Percentiles rank a stretch among this genome's conserved stretches.
Conservation (phyloP, 2,113 vertebrate genomes). For the Sus scrofa region T2T-Sscrofa CM000815.6:133405001-133405500, state of each 20-base stretch:
- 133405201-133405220: conserved; percentile 22
- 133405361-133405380: conserved; percentile 5
- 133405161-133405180: conserved; percentile 3
- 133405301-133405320: conserved; percentile 20
- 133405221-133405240: neutral
- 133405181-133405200: neutral
- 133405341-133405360: neutral
- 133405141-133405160: conserved; percentile 36
- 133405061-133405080: neutral
- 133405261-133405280: neutral
- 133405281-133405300: neutral
- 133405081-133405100: conserved; percentile 1
- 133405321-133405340: conserved; percentile 29
- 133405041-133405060: neutral
- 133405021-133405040: neutral
- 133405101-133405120: neutral
- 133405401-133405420: conserved; percentile 22
- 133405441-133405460: neutral
- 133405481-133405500: neutral
- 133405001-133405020: conserved; percentile 39
- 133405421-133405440: neutral
- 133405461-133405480: neutral
- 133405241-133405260: neutral
- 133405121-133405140: neutral
- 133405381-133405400: conserved; percentile 47